Base-by-base conservation (phyloP, 2,888 invertebrate species). In the Lasius platythorax region DNA sequence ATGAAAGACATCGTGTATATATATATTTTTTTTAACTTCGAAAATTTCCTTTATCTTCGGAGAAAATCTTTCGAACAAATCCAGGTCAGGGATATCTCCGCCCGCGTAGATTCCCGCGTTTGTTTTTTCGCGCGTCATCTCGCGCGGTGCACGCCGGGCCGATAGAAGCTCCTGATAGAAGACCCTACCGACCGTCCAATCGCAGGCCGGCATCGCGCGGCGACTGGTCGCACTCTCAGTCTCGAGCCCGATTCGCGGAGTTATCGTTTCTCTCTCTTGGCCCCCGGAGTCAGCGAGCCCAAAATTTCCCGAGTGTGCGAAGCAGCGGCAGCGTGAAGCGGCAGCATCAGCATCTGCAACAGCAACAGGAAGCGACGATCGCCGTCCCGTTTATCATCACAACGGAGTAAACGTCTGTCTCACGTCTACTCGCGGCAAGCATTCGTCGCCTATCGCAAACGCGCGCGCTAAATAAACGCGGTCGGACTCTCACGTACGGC, bases 81-180 rank as follows among this genome's bases (percentile, higher is more conserved):
- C 23, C 30, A 33, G 30, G 30, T n/a, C 56, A 9, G 3, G 18
- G 18, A 6, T 50, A 6, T 18, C 18, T 53, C 53, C 53, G n/a
- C 23, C 18, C 33, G 28, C 23, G 9, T 6, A 18, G n/a, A 46
- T 8, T 2, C n/a, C 37, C 37, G 18, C 73, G 46, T 81, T 91
- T 90, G 83, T 90, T 89, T 91, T 86, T 84, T 83, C 93, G 92
- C 92, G 93, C 88, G 90, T 90, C 89, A 85, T 28, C 83, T 86
- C 88, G 88, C 85, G 93, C 93, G 91, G 86, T 87, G 95, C 93
- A 95, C 92, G 91, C 87, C 91, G 95, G 95, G 92, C 83, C 90
- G 95, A 94, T 94, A 95, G 95, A 95, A 94, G 95, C 94, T 94
- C 91, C 94, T 95, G 95, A 92, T 94, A 95, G 95, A 95, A 95